A percentile compares a stretch with the other conserved stretches of the same genome.
Conservation (phyloP, 2,888 invertebrate genomes). For the Eumacrocentrus americanus region DNA sequence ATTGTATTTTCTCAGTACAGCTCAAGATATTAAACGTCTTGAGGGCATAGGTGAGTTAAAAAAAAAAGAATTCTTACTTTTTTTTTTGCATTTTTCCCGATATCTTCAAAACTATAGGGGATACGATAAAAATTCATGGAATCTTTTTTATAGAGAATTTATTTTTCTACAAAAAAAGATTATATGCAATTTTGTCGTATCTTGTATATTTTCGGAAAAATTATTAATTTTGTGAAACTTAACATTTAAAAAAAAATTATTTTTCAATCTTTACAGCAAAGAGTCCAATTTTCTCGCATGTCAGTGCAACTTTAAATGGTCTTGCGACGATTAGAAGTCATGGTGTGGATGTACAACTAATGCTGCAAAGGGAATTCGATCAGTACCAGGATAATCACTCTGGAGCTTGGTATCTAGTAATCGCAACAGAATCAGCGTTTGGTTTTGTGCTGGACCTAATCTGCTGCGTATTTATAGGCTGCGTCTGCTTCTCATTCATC, state of each 20-base stretch:
- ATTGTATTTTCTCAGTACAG: conserved; percentile 70
- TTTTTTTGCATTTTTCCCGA: no score
- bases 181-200: no score
- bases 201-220: no score
- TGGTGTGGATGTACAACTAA: conserved; percentile 67
- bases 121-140: no score
- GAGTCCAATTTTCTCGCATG: conserved; percentile 91
- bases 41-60: conserved; percentile 65
- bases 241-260: no score
- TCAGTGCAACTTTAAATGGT: conserved; percentile 84
- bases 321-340: conserved; percentile 86
- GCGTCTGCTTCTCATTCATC: conserved; percentile 72
- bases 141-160: no score
- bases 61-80: no score
- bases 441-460: conserved; percentile 78
- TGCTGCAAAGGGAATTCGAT: conserved; percentile 78
- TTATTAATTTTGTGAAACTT: no score
- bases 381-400: conserved; percentile 72
- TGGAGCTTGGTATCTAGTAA: conserved; percentile 72
- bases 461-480: conserved; percentile 71
- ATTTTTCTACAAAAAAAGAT: no score
- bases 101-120: no score
- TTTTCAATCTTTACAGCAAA: conserved; percentile 60
- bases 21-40: conserved; percentile 74
- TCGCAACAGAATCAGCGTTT: conserved; percentile 72